These are phyloP conservation scores for Ricordea florida DNA, from an alignment of 92 coral and sea anemone species.

Conservation along the genomic window DNA sequence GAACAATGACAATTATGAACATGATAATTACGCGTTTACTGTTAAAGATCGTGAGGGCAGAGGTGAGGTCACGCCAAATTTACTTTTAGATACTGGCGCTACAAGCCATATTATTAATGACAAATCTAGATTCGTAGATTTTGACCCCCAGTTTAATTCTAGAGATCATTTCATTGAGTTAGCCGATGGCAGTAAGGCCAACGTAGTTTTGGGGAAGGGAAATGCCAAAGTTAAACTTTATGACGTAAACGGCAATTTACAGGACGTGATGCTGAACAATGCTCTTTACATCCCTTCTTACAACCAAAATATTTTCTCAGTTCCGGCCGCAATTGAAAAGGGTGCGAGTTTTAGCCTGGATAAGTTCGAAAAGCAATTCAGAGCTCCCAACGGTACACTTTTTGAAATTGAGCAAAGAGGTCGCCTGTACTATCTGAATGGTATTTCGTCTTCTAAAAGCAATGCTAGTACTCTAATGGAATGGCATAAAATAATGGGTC, in stretches of 20 bases:
- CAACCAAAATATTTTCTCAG: constrained; percentile 58
- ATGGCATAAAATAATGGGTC: constrained; percentile 17
- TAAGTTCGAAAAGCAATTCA: constrained; percentile 23
- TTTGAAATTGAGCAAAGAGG: constrained; percentile 7
- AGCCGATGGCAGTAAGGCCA: constrained; percentile 57
- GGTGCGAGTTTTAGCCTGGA: constrained; percentile 44
- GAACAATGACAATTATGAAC: background rate
- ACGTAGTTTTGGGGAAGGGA: constrained; percentile 37
- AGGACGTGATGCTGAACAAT: constrained; percentile 21
- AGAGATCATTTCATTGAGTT: constrained; percentile 48
- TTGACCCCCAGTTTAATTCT: constrained; percentile 33
- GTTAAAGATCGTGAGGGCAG: background rate
- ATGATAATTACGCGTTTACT: constrained; percentile 34
- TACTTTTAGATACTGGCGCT: constrained; percentile 50
- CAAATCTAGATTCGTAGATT: constrained; percentile 28
- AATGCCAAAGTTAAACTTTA: constrained; percentile 44
- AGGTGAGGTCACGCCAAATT: constrained; percentile 21
- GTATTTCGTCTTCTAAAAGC: constrained; percentile 6
- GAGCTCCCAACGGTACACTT: constrained; percentile 24
- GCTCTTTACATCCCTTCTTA: constrained; percentile 56
- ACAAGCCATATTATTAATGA: constrained; percentile 48
- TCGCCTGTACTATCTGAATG: constrained; percentile 7
- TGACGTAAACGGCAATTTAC: constrained; percentile 47
- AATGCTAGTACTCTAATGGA: constrained; percentile 10
- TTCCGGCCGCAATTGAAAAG: constrained; percentile 46